Evolutionary conservation across 2,888 invertebrate genomes (phyloP).

Genomic region (Nycteola revayana): DNA sequence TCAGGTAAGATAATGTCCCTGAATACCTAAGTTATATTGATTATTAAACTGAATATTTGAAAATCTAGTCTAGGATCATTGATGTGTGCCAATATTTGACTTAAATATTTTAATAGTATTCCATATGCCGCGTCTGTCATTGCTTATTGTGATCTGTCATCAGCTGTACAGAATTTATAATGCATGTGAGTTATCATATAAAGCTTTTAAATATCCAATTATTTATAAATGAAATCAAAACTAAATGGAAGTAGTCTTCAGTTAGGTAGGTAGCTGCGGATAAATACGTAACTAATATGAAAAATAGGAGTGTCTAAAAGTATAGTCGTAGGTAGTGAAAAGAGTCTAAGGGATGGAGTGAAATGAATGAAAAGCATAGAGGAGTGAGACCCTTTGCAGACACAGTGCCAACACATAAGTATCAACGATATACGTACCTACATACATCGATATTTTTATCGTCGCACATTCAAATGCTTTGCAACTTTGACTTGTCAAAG

Average conservation of each 20-base stretch:
- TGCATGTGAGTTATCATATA: too few relatives aligned
- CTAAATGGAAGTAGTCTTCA: too few relatives aligned
- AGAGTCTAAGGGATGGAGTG: conserved; percentile 23
- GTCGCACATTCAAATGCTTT: conserved; percentile 20
- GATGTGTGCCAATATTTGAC: too few relatives aligned
- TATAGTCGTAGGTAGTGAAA: conserved; percentile 19
- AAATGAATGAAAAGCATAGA: conserved; percentile 31
- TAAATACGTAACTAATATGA: conserved; percentile 25
- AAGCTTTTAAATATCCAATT: too few relatives aligned
- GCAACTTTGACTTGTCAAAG: conserved; percentile 28
- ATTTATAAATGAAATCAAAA: too few relatives aligned
- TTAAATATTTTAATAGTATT: too few relatives aligned
- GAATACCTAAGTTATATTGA: too few relatives aligned
- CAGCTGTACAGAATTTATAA: conserved; percentile 16
- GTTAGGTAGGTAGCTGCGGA: too few relatives aligned
- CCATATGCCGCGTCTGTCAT: conserved; percentile 14
- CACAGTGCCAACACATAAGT: conserved; percentile 6
- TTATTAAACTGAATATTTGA: too few relatives aligned
- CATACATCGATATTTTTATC: conserved; percentile 27
- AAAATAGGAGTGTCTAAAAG: conserved; percentile 19
- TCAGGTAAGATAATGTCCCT: too few relatives aligned
- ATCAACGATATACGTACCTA: conserved; percentile 6
- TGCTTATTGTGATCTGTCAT: conserved; percentile 14
- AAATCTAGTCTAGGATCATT: too few relatives aligned
- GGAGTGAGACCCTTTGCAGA: conserved; percentile 22